Percentiles rank a stretch among this genome's conserved stretches.
These are phyloP conservation scores for Plecturocebus donacophilus DNA, from an alignment of 2,113 vertebrate genomes.

Conservation along the genomic window DNA sequence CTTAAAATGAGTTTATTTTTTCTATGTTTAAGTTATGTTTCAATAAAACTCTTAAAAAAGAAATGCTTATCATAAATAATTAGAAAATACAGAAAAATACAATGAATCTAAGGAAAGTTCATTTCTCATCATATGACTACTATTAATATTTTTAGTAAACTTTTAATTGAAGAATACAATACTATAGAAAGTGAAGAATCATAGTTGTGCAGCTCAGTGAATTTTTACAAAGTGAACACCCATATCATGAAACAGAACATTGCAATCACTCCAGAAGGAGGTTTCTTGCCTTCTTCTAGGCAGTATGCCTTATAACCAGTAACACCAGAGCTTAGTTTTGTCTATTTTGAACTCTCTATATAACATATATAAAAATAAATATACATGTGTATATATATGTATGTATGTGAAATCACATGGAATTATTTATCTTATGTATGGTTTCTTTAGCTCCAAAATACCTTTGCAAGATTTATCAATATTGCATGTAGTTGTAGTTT, in stretches of 20 bases:
- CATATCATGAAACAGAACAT: not conserved
- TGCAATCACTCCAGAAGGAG: not conserved
- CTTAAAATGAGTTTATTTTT: not conserved
- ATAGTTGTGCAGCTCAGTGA: not conserved
- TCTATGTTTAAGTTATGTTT: not conserved
- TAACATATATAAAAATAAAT: too few relatives aligned
- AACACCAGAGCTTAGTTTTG: not conserved
- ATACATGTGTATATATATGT: not conserved
- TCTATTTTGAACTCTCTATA: not conserved
- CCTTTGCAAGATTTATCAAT: not conserved
- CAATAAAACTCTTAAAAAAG: not conserved
- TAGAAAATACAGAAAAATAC: not conserved
- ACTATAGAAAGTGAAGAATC: not conserved
- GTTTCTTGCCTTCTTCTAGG: not conserved
- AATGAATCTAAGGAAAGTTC: not conserved
- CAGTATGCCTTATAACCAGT: not conserved
- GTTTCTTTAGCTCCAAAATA: slow-evolving; percentile 6
- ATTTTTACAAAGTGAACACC: slow-evolving; percentile 1
- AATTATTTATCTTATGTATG: not conserved
- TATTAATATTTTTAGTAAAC: not conserved
- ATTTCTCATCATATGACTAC: not conserved
- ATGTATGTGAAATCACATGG: not conserved
- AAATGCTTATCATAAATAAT: not conserved
- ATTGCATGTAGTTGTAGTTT: not conserved
- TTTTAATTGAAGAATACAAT: slow-evolving; percentile 4